Evolutionary conservation across 2,797 vertebrate genomes (phyloP).

Genomic region (Cryptoprocta ferox): DNA sequence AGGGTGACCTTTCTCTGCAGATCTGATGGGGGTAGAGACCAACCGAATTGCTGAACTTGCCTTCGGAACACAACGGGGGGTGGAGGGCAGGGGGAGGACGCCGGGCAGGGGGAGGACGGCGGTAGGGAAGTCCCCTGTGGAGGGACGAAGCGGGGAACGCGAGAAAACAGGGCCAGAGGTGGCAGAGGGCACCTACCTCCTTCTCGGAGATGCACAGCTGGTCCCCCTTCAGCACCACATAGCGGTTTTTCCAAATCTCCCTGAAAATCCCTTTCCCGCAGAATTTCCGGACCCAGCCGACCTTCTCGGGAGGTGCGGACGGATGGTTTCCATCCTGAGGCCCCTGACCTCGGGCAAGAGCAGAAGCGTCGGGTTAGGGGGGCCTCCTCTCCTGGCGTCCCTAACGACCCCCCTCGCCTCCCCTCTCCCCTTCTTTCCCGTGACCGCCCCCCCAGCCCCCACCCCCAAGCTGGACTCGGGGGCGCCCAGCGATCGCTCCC

Average conservation of each 20-base stretch:
- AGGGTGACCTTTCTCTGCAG: conserved; percentile 45
- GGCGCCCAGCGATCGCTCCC: neutral
- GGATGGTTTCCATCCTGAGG: conserved; percentile 89
- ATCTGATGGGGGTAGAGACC: neutral
- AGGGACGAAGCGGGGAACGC: neutral
- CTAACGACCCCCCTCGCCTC: neutral
- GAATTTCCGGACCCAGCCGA: conserved; percentile 97
- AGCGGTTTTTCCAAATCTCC: conserved; percentile 98
- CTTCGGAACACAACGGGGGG: conserved; percentile 56
- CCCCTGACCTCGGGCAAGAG: conserved; percentile 85
- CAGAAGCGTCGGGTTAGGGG: neutral
- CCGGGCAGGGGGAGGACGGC: neutral
- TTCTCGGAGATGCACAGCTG: conserved; percentile 96
- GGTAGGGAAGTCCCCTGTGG: conserved; percentile 30
- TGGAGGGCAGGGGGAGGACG: neutral
- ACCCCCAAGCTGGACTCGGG: neutral
- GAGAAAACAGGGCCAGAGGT: neutral
- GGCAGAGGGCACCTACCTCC: conserved; percentile 89
- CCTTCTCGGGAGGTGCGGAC: conserved; percentile 90
- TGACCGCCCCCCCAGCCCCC: neutral
- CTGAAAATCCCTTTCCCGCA: conserved; percentile 97
- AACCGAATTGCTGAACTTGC: neutral
- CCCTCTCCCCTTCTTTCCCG: neutral
- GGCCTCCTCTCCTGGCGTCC: neutral
- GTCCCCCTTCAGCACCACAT: conserved; percentile 93